Base-by-base conservation (phyloP, 2,797 vertebrate species). In the Gobio occitaniae region DNA sequence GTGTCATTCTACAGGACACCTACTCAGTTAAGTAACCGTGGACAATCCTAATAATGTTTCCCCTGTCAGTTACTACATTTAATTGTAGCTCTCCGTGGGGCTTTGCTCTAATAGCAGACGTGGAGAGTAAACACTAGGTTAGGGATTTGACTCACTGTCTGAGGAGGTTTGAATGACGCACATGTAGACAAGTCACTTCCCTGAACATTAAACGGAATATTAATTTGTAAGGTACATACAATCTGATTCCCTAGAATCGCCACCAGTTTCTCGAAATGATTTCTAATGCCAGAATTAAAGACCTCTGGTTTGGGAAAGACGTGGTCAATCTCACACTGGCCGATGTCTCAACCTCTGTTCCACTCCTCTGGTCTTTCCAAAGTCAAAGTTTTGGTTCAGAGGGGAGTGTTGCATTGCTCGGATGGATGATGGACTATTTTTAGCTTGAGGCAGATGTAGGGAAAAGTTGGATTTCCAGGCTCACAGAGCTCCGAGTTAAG, bases 81-180 rank as follows among this genome's bases (percentile, higher is more conserved):
- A 83, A 83, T 74, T 80, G 19, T 54, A 80, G 68, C 47, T 70
- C 32, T 80, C 52, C 56, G 78, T 87, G 86, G 86, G 78, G 47
- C 32, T 66, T 72, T 78, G 36, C 80, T 66, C 38, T 90, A 88
- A 90, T 86, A 77, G 80, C 87, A 86, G 78, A 38, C 3, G 6
- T 41, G 56, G 25, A 82, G 66, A 82, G 70, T 52, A 52, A 61
- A 85, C 87, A 79, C 72, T 68, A 86, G 83, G 25, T 84, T 75
- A 32, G 59, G 75, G 48, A 63, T 84, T 85, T 90, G 84, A 90
- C 68, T 88, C 90, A 86, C 81, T 41, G 82, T 90, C 87, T 86
- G 65, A 21, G 50, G 47, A 86, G 86, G 80, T 59, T 75, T 66
- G 15, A 36, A 25, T 86, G 75, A 87, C 87, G 70, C 69, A 48